Base-by-base conservation (phyloP, 2,797 vertebrate species). In the Karalla daura region DNA sequence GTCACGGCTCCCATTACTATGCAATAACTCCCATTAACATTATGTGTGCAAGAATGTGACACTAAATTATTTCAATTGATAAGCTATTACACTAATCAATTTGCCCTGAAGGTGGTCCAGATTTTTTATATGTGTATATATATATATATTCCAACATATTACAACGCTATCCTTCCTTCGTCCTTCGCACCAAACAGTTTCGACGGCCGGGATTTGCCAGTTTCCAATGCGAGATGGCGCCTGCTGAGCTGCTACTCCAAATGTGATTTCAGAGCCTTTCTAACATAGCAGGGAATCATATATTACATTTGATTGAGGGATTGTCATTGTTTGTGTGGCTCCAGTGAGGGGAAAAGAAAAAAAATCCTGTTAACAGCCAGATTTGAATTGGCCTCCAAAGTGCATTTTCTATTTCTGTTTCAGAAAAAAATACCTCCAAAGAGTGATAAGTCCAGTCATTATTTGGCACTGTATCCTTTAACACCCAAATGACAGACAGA, bases 241-340 rank as follows among this genome's bases (percentile, higher is more conserved):
- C 69, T 18, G 37, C 61, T 56, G 79, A 74, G 63, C 46, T 47
- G 37, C 17, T 37, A 30, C 46, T 78, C 53, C 69, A 81, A 80
- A 82, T 81, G 61, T 70, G 65, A 82, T 76, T 82, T 69, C 39
- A 60, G 45, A 51, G 53, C 58, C 45, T 76, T 83, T 72, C 59
- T 52, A 74, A 73, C 63, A 46, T 64, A 60, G 60, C 61, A 47
- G 44, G 61, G 36, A 30, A 76, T 63, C 27, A 74, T 76, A 39
- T 65, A 65, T 78, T 74, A 44, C 54, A 52, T 83, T 68, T 80
- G 69, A 86, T 78, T 69, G 50, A 67, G 68, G 62, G 76, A 61
- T 70, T 69, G 73, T 52, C 24, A 28, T 46, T 54, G 41, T 78
- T 74, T 66, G 49, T 82, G 55, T 62, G 73, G 63, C 74, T 81